Conservation (phyloP, 2,113 vertebrate genomes). For the Brienomyrus brachyistius region DNA sequence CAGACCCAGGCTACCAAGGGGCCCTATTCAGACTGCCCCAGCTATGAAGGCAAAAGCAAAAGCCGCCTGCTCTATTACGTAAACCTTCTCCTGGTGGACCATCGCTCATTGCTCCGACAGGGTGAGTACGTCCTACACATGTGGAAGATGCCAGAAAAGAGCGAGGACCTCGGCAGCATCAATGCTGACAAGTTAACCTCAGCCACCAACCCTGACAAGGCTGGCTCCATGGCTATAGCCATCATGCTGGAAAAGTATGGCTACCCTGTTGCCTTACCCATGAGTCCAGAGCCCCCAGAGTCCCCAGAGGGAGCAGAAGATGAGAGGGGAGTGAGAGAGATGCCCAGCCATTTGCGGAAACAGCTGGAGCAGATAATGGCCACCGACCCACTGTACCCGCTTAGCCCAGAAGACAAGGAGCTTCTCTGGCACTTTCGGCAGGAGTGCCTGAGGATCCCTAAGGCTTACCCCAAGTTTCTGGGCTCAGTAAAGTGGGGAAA, state of each 20-base stretch:
- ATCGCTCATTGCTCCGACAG: constrained; percentile 85
- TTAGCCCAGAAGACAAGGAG: constrained; percentile 90
- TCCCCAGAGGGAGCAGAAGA: constrained; percentile 50
- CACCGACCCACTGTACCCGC: constrained; percentile 86
- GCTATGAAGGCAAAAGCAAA: constrained; percentile 73
- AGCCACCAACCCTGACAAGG: constrained; percentile 92
- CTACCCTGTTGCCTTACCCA: constrained; percentile 89
- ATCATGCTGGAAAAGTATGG: constrained; percentile 89
- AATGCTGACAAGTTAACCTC: constrained; percentile 95
- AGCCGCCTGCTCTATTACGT: constrained; percentile 90
- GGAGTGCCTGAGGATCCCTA: constrained; percentile 83
- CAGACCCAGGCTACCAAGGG: constrained; percentile 58
- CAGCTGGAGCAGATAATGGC: constrained; percentile 86
- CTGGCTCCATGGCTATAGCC: constrained; percentile 84
- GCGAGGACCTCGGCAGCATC: constrained; percentile 86
- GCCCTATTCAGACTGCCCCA: constrained; percentile 54
- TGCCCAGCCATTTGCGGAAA: constrained; percentile 95
- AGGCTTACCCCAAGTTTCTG: constrained; percentile 90
- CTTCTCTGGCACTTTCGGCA: constrained; percentile 94
- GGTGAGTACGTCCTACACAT: constrained; percentile 95
- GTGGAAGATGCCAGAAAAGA: constrained; percentile 95
- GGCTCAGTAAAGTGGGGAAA: constrained; percentile 91
- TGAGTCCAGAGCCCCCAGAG: constrained; percentile 65
- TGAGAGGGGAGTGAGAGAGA: constrained; percentile 79
- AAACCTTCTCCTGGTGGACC: constrained; percentile 89